Evolutionary conservation across 2,113 vertebrate genomes (phyloP).

Genomic region (Rhinolophus sinicus): DNA sequence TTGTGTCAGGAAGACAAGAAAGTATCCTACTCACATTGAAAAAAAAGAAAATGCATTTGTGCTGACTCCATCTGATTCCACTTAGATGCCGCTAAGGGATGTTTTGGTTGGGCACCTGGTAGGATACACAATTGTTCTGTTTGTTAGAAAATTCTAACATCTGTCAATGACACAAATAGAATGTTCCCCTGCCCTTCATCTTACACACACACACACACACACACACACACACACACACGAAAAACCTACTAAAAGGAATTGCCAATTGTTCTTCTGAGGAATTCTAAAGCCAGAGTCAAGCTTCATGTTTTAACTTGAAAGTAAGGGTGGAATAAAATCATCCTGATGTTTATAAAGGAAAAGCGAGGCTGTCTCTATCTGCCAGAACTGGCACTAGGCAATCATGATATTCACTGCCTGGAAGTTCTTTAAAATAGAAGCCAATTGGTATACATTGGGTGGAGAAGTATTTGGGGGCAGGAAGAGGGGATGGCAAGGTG

Average conservation of each 20-base stretch:
- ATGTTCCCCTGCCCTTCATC: neutral
- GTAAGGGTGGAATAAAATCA: slow-evolving; percentile 8
- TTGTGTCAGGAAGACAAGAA: slow-evolving; percentile 41
- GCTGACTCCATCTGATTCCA: slow-evolving; percentile 49
- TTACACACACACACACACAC: neutral
- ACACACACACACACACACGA: neutral
- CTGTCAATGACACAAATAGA: slow-evolving; percentile 30
- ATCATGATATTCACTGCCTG: neutral
- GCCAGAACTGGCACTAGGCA: neutral
- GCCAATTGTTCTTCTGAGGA: neutral
- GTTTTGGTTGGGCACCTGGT: slow-evolving; percentile 4
- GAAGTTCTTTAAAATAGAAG: slow-evolving; percentile 45
- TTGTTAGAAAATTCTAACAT: slow-evolving; percentile 55
- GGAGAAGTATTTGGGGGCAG: neutral
- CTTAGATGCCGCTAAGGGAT: neutral
- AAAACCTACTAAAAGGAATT: neutral
- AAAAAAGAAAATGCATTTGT: slow-evolving; percentile 10
- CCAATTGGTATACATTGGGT: neutral
- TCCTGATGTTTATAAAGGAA: neutral
- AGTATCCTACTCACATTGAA: slow-evolving; percentile 8
- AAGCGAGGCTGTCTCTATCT: neutral
- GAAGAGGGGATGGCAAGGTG: neutral
- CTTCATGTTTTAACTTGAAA: slow-evolving; percentile 60
- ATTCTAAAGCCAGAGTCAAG: neutral
- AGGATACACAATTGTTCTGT: slow-evolving; percentile 28